A percentile compares a stretch with the other conserved stretches of the same genome.
These are phyloP conservation scores for Phymorhynchus buccinoides DNA, from an alignment of 1,140 invertebrate species.

Conservation along the genomic window DNA sequence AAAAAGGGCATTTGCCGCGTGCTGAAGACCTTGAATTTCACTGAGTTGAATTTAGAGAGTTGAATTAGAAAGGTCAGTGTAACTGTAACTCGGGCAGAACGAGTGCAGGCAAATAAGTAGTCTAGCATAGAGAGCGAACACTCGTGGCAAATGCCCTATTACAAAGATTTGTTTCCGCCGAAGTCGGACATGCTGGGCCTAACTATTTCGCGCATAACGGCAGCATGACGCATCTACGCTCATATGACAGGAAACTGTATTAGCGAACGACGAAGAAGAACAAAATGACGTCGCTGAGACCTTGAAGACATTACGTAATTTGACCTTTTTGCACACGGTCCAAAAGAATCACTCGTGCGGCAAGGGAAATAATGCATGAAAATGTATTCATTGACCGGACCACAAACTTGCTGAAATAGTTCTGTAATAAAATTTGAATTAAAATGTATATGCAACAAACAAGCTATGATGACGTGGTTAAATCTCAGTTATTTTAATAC, in stretches of 20 bases:
- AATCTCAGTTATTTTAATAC: not conserved
- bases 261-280: too few species aligned
- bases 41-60: too few species aligned
- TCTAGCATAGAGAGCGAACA: too few species aligned
- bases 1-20: too few species aligned
- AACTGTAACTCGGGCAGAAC: too few species aligned
- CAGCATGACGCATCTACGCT: not conserved
- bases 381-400: conserved; percentile 34
- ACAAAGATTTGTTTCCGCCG: too few species aligned
- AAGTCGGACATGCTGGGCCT: too few species aligned
- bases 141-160: not conserved
- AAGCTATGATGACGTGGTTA: not conserved
- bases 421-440: not conserved
- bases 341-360: not conserved
- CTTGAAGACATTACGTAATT: not conserved
- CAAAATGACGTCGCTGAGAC: too few species aligned
- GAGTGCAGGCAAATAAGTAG: too few species aligned
- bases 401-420: conserved; percentile 28
- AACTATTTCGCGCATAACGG: too few species aligned
- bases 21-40: too few species aligned
- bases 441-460: not conserved
- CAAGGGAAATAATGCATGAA: conserved; percentile 38
- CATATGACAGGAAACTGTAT: not conserved
- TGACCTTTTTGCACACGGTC: conserved; percentile 21
- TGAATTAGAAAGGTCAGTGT: too few species aligned